Percentiles rank a stretch among this genome's conserved stretches.
Evolutionary conservation across 2,113 vertebrate genomes (phyloP).

Genomic region (Notiomystis cincta): DNA sequence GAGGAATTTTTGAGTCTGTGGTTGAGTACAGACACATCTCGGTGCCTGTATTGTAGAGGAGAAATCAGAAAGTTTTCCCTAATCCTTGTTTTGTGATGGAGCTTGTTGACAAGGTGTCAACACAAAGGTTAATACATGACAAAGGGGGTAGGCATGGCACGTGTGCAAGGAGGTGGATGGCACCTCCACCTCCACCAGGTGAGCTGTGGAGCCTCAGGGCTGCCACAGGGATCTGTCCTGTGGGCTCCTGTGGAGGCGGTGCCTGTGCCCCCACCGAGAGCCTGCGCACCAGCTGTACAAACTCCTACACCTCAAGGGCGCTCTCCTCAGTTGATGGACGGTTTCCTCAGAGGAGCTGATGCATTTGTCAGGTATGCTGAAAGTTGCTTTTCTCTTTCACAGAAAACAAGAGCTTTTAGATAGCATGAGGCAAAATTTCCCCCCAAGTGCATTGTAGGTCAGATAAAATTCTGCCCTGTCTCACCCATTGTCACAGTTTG

Average conservation of each 20-base stretch:
- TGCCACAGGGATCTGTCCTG: neutral
- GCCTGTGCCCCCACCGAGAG: neutral
- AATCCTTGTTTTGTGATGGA: neutral
- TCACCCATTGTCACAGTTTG: too few relatives aligned
- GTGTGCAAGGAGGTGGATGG: neutral
- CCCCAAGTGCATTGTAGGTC: neutral
- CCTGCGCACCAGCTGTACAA: neutral
- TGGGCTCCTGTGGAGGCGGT: neutral
- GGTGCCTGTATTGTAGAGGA: rapidly evolving
- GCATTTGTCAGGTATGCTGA: neutral
- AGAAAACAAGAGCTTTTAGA: neutral
- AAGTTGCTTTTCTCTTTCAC: neutral
- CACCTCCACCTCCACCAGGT: rapidly evolving
- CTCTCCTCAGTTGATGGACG: neutral
- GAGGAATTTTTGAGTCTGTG: neutral
- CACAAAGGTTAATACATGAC: neutral
- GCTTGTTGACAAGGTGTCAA: neutral
- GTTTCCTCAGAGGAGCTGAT: neutral
- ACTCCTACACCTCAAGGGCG: neutral
- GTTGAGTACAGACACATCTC: rapidly evolving
- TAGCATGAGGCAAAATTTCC: neutral
- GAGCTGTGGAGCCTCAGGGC: neutral
- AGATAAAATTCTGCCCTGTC: neutral
- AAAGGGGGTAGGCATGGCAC: rapidly evolving
- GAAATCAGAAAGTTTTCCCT: neutral